Percentiles rank a stretch among this genome's conserved stretches.
Conservation (phyloP, 2,113 vertebrate species). For the Microcebus lehilahytsara region DNA sequence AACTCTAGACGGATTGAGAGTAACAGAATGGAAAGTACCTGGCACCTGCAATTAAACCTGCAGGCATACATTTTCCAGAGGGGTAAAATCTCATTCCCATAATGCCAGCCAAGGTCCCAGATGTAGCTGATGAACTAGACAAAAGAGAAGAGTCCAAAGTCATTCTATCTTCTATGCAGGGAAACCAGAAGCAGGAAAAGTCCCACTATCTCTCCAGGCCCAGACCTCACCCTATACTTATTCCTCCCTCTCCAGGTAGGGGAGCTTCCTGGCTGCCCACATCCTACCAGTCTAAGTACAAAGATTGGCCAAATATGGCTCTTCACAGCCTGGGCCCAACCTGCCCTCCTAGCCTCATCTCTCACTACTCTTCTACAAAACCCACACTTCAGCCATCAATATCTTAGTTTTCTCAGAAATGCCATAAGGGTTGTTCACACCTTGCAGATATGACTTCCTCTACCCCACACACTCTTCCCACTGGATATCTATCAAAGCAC, state of each 20-base stretch:
- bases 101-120: constrained; percentile 90
- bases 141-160: not conserved
- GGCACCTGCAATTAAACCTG: constrained; percentile 93
- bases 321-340: not conserved
- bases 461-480: too few species aligned
- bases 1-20: not conserved
- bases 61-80: constrained; percentile 96
- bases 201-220: not conserved
- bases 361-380: not conserved
- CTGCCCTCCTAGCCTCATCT: not conserved
- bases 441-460: not conserved
- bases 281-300: not conserved
- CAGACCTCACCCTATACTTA: not conserved
- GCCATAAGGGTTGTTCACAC: not conserved
- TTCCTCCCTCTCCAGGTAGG: too few species aligned
- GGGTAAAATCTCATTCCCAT: constrained; percentile 96
- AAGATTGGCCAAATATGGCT: not conserved
- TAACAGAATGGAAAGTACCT: constrained; percentile 85
- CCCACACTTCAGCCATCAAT: not conserved
- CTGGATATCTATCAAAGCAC: not conserved
- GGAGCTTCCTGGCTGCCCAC: rapidly evolving
- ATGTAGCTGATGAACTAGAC: constrained; percentile 86
- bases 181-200: not conserved
- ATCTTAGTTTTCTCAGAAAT: not conserved
- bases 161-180: rapidly evolving